Percentiles rank a stretch among this genome's conserved stretches.
phyloP scores from a whole-genome alignment of 2,888 invertebrate genomes.

The Conchocele bisecta region DNA sequence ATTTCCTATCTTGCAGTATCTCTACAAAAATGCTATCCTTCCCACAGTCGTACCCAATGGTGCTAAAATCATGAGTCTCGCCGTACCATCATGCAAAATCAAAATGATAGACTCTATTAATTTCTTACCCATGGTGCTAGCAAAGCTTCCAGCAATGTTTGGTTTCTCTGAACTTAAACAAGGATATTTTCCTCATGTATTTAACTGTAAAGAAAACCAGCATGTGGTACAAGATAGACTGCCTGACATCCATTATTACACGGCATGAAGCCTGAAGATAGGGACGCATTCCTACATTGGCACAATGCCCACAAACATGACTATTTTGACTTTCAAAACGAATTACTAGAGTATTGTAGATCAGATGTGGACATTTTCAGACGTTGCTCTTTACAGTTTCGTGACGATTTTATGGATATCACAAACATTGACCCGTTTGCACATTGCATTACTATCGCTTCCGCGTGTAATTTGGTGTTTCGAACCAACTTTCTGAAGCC shows the following conservation, averaged over 20 bases:
- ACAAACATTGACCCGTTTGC: constrained; percentile 25
- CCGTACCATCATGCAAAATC: constrained; percentile 28
- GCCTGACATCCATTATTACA: constrained; percentile 41
- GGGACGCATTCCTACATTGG: constrained; percentile 32
- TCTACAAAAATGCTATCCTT: constrained; percentile 34
- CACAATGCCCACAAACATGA: constrained; percentile 22
- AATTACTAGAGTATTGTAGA: constrained; percentile 22
- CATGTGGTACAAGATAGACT: constrained; percentile 6
- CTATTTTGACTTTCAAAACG: constrained; percentile 28
- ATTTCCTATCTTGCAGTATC: constrained; percentile 31
- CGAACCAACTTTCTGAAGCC: constrained; percentile 20
- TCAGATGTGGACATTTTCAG: constrained; percentile 36
- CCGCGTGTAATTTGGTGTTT: constrained; percentile 26
- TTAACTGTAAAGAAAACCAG: constrained; percentile 30
- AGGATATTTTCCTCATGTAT: constrained; percentile 46
- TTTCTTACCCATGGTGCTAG: constrained; percentile 44
- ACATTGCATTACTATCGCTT: constrained; percentile 28
- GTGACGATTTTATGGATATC: constrained; percentile 15
- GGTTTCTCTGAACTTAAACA: constrained; percentile 30
- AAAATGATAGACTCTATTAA: constrained; percentile 44
- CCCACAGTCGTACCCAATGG: constrained; percentile 40
- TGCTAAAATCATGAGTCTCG: constrained; percentile 41
- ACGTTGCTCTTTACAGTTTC: constrained; percentile 27
- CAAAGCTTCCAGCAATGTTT: constrained; percentile 36
- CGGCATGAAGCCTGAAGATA: constrained; percentile 41